These are phyloP conservation scores for Plagiodera versicolora DNA, from an alignment of 2,888 invertebrate genomes.

Conservation along the genomic window DNA sequence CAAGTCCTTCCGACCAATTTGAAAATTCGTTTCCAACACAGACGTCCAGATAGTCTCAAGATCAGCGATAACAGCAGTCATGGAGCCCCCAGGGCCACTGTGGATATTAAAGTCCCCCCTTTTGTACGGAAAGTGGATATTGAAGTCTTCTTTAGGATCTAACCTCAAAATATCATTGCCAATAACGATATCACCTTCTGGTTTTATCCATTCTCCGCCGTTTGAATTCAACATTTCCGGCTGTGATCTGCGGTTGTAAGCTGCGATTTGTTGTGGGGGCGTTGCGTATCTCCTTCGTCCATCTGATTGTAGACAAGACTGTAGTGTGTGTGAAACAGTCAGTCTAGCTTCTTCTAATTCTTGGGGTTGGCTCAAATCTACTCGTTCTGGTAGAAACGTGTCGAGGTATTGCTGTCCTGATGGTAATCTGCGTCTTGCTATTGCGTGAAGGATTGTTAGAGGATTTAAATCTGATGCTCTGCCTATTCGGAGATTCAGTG, in stretches of 20 bases:
- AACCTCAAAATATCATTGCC: constrained; percentile 76
- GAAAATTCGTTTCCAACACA: constrained; percentile 74
- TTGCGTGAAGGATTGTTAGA: constrained; percentile 80
- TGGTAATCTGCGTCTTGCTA: constrained; percentile 69
- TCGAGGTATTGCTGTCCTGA: constrained; percentile 47
- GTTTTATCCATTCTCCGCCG: constrained; percentile 65
- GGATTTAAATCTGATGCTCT: constrained; percentile 89
- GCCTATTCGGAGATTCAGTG: constrained; percentile 85
- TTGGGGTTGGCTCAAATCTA: constrained; percentile 67
- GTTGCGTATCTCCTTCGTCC: constrained; percentile 81
- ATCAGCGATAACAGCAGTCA: constrained; percentile 81
- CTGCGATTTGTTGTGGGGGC: constrained; percentile 86
- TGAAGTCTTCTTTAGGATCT: constrained; percentile 71
- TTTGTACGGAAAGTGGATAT: constrained; percentile 87
- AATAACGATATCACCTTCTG: constrained; percentile 67
- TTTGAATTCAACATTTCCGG: constrained; percentile 67
- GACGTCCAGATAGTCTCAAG: constrained; percentile 87
- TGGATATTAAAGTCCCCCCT: constrained; percentile 89
- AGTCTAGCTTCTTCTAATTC: constrained; percentile 84
- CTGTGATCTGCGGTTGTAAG: constrained; percentile 78
- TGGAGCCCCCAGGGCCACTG: constrained; percentile 79
- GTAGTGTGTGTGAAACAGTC: constrained; percentile 83
- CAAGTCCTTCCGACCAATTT: constrained; percentile 70
- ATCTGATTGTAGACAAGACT: constrained; percentile 81
- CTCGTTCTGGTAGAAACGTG: constrained; percentile 64